These are phyloP conservation scores for Rhinolophus ferrumequinum DNA, from an alignment of 2,113 vertebrate species.

Conservation along the genomic window DNA sequence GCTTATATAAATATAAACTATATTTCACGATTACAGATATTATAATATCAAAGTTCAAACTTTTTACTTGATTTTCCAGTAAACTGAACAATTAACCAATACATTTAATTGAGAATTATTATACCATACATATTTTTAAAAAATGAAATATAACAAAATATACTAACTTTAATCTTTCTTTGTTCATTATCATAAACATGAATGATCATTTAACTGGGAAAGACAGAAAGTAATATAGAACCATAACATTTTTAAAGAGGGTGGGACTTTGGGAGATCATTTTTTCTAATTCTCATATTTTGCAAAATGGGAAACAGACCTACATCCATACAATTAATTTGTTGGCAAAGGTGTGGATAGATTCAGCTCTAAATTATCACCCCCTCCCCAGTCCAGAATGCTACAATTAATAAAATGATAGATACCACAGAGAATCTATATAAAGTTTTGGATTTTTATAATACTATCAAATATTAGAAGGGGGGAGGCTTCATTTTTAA, in stretches of 20 bases:
- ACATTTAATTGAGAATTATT: constrained; percentile 1
- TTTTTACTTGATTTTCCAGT: constrained; percentile 17
- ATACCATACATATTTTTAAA: neutral
- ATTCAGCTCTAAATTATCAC: neutral
- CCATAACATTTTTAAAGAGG: constrained; percentile 6
- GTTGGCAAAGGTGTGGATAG: neutral
- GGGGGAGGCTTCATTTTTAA: neutral
- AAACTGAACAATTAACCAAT: constrained; percentile 17
- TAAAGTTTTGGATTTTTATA: constrained; percentile 29
- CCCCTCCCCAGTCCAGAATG: neutral
- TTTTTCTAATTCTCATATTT: constrained; percentile 41
- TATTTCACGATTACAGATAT: constrained; percentile 35
- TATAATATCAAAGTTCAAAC: constrained; percentile 19
- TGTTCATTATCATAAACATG: constrained; percentile 44
- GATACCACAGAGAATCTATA: neutral
- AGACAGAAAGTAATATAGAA: constrained; percentile 11
- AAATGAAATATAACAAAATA: constrained; percentile 37
- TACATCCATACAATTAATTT: neutral
- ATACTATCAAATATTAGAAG: neutral
- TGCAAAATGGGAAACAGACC: constrained; percentile 11
- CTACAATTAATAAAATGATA: constrained; percentile 12
- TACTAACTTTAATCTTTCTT: constrained; percentile 30
- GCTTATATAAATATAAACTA: neutral
- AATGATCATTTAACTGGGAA: constrained; percentile 37
- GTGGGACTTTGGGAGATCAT: constrained; percentile 9